Percentiles rank a stretch among this genome's conserved stretches.
These are phyloP conservation scores for Scomber japonicus DNA, from an alignment of 2,113 vertebrate genomes.

Conservation along the genomic window DNA sequence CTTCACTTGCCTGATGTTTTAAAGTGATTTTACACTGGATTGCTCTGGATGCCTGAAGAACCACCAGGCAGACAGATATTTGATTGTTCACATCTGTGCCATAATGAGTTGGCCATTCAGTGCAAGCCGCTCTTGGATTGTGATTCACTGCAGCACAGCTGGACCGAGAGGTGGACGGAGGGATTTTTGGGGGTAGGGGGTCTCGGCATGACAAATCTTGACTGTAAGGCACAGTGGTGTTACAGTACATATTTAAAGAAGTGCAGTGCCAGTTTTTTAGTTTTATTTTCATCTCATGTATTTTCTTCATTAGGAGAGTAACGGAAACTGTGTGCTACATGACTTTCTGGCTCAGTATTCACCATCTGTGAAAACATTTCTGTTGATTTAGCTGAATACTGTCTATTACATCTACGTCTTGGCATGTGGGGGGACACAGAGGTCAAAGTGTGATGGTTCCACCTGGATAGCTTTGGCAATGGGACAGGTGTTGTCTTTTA, in stretches of 20 bases:
- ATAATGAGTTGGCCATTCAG: slow-evolving; percentile 50
- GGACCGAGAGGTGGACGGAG: slow-evolving; percentile 28
- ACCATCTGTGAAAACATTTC: neutral
- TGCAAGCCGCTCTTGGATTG: slow-evolving; percentile 51
- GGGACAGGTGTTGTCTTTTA: too few relatives aligned
- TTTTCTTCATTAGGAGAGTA: neutral
- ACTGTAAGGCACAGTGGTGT: neutral
- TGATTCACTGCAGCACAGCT: slow-evolving; percentile 77
- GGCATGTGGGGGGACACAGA: too few relatives aligned
- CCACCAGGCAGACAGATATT: slow-evolving; percentile 55
- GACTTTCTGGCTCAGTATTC: neutral
- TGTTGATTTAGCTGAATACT: neutral
- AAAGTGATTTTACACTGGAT: slow-evolving; percentile 61
- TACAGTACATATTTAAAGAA: neutral
- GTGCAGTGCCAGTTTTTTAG: neutral
- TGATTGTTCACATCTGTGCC: slow-evolving; percentile 61
- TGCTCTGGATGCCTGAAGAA: slow-evolving; percentile 31
- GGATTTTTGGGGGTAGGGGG: too few relatives aligned
- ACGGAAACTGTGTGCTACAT: neutral
- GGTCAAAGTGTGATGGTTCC: too few relatives aligned
- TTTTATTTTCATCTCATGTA: neutral
- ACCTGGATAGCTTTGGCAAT: too few relatives aligned
- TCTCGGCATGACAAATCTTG: slow-evolving; percentile 23
- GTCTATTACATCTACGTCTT: neutral
- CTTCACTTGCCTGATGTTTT: slow-evolving; percentile 10